A percentile compares a stretch with the other conserved stretches of the same genome.
Conservation (phyloP, 2,797 vertebrate genomes). For the Anisognathus igniventris region DNA sequence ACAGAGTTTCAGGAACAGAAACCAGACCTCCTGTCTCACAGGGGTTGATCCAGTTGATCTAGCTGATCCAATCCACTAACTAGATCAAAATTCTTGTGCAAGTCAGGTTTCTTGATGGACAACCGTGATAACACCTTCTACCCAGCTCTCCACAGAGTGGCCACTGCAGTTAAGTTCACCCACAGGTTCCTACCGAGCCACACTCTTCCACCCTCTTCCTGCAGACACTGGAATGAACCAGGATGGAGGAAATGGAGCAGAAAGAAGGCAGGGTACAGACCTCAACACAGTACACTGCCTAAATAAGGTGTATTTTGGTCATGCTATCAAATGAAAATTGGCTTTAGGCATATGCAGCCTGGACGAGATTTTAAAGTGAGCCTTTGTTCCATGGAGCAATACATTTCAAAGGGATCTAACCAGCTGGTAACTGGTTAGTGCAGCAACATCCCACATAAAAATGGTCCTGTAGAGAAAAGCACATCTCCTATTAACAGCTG, state of each 20-base stretch:
- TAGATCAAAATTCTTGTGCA: neutral
- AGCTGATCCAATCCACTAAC: neutral
- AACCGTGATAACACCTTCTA: neutral
- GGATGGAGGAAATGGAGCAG: neutral
- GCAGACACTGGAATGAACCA: neutral
- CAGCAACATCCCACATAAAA: neutral
- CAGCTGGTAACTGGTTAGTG: neutral
- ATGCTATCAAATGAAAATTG: neutral
- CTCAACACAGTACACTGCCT: neutral
- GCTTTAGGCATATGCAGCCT: neutral
- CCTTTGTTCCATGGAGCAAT: neutral
- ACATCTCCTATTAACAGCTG: neutral
- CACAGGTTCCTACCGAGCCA: neutral
- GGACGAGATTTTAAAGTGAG: neutral
- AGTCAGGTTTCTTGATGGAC: neutral
- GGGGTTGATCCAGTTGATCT: neutral
- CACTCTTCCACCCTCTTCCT: fast-evolving
- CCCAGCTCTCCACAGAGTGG: neutral
- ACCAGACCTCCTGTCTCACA: neutral
- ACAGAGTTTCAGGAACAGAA: neutral
- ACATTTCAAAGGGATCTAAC: neutral
- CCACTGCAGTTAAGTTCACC: neutral
- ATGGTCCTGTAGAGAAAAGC: neutral
- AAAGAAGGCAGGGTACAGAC: neutral
- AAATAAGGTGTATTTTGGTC: neutral